These are phyloP conservation scores for Symphodus melops DNA, from an alignment of 2,113 vertebrate species.

Conservation along the genomic window DNA sequence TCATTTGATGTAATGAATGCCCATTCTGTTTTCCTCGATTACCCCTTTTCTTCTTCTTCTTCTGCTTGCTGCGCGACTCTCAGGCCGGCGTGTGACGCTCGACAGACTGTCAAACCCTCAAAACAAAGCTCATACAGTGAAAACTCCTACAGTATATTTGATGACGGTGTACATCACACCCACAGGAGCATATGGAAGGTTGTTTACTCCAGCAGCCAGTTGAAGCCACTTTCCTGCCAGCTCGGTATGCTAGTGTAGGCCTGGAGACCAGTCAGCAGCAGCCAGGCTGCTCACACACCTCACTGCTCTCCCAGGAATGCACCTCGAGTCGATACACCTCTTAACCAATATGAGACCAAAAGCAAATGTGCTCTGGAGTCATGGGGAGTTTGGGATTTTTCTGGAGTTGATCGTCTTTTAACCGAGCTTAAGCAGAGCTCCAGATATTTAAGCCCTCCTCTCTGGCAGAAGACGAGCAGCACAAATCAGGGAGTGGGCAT, in stretches of 20 bases:
- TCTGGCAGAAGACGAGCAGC: constrained; percentile 59
- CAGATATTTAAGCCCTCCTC: constrained; percentile 31
- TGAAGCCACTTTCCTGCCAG: constrained; percentile 66
- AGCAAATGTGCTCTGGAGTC: constrained; percentile 26
- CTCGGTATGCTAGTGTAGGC: constrained; percentile 55
- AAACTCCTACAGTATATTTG: constrained; percentile 23
- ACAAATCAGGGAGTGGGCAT: constrained; percentile 71
- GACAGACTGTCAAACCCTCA: constrained; percentile 36
- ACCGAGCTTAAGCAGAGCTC: constrained; percentile 44
- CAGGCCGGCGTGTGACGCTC: constrained; percentile 10
- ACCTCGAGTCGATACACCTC: constrained; percentile 31
- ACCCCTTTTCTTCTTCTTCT: constrained; percentile 26
- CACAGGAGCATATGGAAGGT: constrained; percentile 73
- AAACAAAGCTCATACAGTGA: constrained; percentile 26
- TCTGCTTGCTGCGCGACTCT: constrained; percentile 8
- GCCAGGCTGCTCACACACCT: constrained; percentile 48
- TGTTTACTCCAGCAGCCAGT: constrained; percentile 70
- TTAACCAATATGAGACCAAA: constrained; percentile 17
- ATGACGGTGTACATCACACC: constrained; percentile 14
- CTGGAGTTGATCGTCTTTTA: constrained; percentile 39
- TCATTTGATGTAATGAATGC: constrained; percentile 45
- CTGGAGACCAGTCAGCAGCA: constrained; percentile 62
- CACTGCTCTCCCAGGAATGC: constrained; percentile 38
- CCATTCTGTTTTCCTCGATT: constrained; percentile 50
- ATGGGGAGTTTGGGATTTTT: constrained; percentile 30